phyloP scores from a whole-genome alignment of 64 coral and sea anemone genomes.

The Pocillopora damicornis region DNA sequence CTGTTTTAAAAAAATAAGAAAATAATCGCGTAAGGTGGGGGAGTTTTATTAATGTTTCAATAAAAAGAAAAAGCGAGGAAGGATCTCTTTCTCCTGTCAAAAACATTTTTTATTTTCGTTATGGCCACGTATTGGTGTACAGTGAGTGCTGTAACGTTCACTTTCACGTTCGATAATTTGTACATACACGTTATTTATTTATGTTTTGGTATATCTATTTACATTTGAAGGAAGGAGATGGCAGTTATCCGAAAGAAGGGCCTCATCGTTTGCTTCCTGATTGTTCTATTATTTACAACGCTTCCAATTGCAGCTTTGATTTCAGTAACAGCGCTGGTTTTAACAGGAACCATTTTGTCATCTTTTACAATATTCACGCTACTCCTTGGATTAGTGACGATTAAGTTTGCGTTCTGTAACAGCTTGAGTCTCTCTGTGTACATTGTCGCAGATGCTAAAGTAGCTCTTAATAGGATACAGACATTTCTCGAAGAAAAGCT shows the following conservation, averaged over 20 bases:
- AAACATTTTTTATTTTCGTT: too few species aligned
- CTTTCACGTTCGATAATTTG: too few species aligned
- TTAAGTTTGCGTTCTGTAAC: neutral
- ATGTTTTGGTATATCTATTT: too few species aligned
- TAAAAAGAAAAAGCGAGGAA: too few species aligned
- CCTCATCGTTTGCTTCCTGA: neutral
- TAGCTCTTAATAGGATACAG: conserved; percentile 21
- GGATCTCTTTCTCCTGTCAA: too few species aligned
- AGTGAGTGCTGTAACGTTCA: too few species aligned
- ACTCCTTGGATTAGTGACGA: neutral
- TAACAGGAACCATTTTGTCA: conserved; percentile 5
- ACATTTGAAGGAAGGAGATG: conserved; percentile 15
- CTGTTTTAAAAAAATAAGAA: too few species aligned
- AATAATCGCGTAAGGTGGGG: too few species aligned
- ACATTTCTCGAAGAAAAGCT: neutral
- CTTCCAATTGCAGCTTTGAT: neutral
- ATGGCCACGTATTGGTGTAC: too few species aligned
- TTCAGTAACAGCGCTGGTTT: neutral
- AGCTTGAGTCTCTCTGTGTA: neutral
- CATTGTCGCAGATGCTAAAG: conserved; percentile 1
- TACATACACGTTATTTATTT: too few species aligned
- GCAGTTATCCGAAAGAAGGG: conserved; percentile 9
- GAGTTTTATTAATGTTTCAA: too few species aligned
- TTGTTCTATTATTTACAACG: neutral
- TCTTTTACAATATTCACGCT: conserved; percentile 33